Base-by-base conservation (phyloP, 2,888 invertebrate genomes). In the Drosophila mettleri region DNA sequence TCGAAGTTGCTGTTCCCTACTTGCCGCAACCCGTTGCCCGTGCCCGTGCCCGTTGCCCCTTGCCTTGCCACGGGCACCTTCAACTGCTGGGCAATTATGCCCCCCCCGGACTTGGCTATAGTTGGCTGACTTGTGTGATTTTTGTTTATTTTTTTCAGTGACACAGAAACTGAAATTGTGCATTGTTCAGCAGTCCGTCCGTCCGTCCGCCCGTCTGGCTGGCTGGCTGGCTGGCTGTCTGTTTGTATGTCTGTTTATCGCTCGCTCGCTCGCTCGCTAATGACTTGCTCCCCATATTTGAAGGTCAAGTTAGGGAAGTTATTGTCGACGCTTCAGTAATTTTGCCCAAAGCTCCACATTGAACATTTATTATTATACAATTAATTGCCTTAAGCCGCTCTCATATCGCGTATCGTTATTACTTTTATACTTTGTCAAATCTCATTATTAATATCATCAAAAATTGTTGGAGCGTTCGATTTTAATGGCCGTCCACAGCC, bases 141-240 rank as follows among this genome's bases (percentile, higher is more conserved):
- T 90, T 87, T 54, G 65, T 54, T 67, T 62, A 20, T 46, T 27
- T 53, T 89, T 85, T 89, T 86, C 90, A 82, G 90, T 90, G 90
- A 91, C 90, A 90, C 89, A 90, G 90, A 90, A 90, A 90, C 90
- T 84, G 89, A 90, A 88, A 90, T 90, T 90, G 90, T 90, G 88
- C 89, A 90, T 89, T 89, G 88, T 90, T 84, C 77, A 69, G 63
- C 45, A 45, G 64, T 76, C 60, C 45, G 52, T 68, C 68, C n/a
- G n/a, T n/a, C n/a, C n/a, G n/a, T n/a, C n/a, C n/a, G n/a, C n/a
- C n/a, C n/a, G n/a, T n/a, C n/a, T n/a, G n/a, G n/a, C n/a, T n/a
- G 33, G 7, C 41, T 41, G 39, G 20, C 12, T 45, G 43, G 31
- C 51, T 29, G 45, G 52, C 29, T 53, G 12, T 46, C 34, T 24